A percentile compares a stretch with the other conserved stretches of the same genome.
Evolutionary conservation across 92 coral and sea anemone species (phyloP).

Genomic region (Ricordea florida): DNA sequence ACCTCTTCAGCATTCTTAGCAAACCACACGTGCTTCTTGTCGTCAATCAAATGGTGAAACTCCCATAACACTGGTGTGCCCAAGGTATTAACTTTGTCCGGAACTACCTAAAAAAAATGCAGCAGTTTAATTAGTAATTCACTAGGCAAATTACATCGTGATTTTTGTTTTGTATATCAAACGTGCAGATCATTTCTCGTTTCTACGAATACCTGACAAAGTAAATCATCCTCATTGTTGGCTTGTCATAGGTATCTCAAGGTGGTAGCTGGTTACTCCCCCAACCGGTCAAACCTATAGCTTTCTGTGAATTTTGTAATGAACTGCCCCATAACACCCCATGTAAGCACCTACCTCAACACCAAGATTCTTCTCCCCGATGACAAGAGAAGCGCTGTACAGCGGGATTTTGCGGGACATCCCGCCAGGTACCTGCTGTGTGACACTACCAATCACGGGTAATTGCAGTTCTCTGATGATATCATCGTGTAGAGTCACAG

Average conservation of each 20-base stretch:
- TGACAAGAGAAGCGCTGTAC: constrained; percentile 59
- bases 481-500: constrained; percentile 56
- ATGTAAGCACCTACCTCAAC: constrained; percentile 46
- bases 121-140: not conserved
- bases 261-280: too few species aligned
- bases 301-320: too few species aligned
- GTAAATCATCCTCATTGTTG: too few species aligned
- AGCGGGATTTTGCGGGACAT: constrained; percentile 7
- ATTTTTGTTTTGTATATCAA: not conserved
- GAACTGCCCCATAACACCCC: not conserved
- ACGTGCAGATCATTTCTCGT: too few species aligned
- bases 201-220: too few species aligned
- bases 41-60: constrained; percentile 66
- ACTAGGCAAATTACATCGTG: not conserved
- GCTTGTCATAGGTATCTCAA: too few species aligned
- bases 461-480: constrained; percentile 60
- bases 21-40: constrained; percentile 56
- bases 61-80: constrained; percentile 72
- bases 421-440: constrained; percentile 69
- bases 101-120: constrained; percentile 43
- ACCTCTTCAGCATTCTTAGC: not conserved
- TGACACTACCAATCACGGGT: constrained; percentile 30
- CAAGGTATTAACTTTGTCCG: constrained; percentile 56
- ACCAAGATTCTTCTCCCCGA: constrained; percentile 46
- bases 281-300: too few species aligned